Evolutionary conservation across 2,797 vertebrate genomes (phyloP).

Genomic region (Octomys mimax): DNA sequence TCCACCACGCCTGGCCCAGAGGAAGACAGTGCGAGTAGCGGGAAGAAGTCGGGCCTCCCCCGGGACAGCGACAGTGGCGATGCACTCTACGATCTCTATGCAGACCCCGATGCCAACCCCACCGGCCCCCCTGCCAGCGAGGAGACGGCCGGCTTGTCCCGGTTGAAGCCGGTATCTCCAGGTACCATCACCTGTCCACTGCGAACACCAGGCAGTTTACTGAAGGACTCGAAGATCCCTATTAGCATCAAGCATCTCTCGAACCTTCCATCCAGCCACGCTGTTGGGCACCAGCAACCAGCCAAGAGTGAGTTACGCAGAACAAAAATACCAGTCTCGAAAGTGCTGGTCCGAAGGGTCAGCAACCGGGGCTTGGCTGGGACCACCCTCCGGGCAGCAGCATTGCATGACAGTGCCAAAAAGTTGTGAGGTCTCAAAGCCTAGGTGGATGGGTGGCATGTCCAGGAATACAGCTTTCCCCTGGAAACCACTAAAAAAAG

Average conservation of each 20-base stretch:
- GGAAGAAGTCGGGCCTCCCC: slow-evolving; percentile 91
- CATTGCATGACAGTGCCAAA: slow-evolving; percentile 92
- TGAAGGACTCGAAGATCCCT: slow-evolving; percentile 97
- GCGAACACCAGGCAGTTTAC: slow-evolving; percentile 94
- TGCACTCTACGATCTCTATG: slow-evolving; percentile 95
- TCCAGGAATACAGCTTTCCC: slow-evolving; percentile 72
- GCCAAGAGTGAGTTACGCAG: slow-evolving; percentile 94
- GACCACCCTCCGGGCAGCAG: slow-evolving; percentile 87
- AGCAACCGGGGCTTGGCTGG: slow-evolving; percentile 92
- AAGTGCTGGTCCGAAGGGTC: slow-evolving; percentile 96
- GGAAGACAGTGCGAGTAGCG: slow-evolving; percentile 90
- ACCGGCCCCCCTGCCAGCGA: slow-evolving; percentile 85
- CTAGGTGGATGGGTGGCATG: slow-evolving; percentile 48
- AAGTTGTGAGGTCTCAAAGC: slow-evolving; percentile 90
- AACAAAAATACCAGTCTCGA: slow-evolving; percentile 98
- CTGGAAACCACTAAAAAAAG: slow-evolving; percentile 74
- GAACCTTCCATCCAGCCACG: slow-evolving; percentile 91
- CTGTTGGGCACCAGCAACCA: slow-evolving; percentile 87
- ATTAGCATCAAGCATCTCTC: slow-evolving; percentile 95
- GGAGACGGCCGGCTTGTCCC: slow-evolving; percentile 89
- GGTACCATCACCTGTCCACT: slow-evolving; percentile 92
- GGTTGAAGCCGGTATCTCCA: slow-evolving; percentile 92
- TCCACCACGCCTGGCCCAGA: slow-evolving; percentile 95
- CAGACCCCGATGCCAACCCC: slow-evolving; percentile 92
- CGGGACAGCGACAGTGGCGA: slow-evolving; percentile 97